Evolutionary conservation across 2,797 vertebrate genomes (phyloP).

Genomic region (Phyllotis vaccarum): DNA sequence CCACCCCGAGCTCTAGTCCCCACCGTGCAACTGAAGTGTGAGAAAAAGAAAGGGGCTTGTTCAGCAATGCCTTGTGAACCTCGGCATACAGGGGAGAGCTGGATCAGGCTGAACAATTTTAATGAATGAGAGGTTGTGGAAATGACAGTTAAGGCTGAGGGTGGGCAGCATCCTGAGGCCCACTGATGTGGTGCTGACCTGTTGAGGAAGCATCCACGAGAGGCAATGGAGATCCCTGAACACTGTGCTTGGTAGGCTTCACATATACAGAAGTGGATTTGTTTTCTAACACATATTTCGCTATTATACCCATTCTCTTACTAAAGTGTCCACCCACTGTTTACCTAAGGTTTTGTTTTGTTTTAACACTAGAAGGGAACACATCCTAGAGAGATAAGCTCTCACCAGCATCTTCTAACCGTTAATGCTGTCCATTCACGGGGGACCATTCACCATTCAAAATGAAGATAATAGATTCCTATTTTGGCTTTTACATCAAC

Average conservation of each 20-base stretch:
- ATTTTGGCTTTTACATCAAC: neutral
- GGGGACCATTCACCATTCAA: neutral
- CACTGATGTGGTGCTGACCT: neutral
- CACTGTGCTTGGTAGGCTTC: neutral
- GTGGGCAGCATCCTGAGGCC: neutral
- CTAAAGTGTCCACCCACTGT: neutral
- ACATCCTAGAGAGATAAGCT: neutral
- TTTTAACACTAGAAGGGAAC: neutral
- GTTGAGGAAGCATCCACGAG: neutral
- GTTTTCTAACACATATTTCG: conserved; percentile 7
- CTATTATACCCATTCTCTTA: neutral
- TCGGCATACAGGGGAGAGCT: neutral
- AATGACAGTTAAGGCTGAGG: neutral
- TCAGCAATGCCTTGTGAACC: conserved; percentile 13
- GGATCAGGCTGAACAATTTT: neutral
- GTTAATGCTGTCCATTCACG: neutral
- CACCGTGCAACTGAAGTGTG: conserved; percentile 35
- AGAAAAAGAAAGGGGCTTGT: conserved; percentile 58
- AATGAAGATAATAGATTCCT: neutral
- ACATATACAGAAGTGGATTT: neutral
- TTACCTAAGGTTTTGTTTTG: neutral
- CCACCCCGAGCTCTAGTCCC: neutral
- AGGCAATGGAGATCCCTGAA: neutral
- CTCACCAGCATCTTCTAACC: neutral
- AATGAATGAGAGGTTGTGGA: neutral